These are phyloP conservation scores for Contarinia nasturtii DNA, from an alignment of 1,140 invertebrate genomes.

Conservation along the genomic window DNA sequence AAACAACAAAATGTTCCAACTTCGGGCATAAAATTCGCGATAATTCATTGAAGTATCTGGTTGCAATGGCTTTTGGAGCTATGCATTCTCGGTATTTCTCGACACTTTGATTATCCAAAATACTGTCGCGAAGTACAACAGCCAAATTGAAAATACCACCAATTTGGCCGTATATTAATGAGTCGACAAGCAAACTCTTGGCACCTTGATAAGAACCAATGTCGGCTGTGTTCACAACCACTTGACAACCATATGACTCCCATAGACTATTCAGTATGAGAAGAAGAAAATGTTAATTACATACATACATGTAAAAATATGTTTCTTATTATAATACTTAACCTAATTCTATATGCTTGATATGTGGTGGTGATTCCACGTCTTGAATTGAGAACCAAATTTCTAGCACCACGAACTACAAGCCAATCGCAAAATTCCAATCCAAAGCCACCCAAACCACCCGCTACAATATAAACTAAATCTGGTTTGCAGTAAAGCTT, in stretches of 20 bases:
- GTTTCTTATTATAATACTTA: conserved; percentile 1
- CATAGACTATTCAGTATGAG: conserved; percentile 28
- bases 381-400: conserved; percentile 62
- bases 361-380: conserved; percentile 61
- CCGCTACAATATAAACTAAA: conserved; percentile 34
- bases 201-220: conserved; percentile 39
- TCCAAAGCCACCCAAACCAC: conserved; percentile 80
- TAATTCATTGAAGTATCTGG: conserved; percentile 35
- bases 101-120: conserved; percentile 41
- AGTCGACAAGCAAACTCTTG: conserved; percentile 36
- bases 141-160: conserved; percentile 75
- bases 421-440: conserved; percentile 82
- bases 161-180: conserved; percentile 38
- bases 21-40: conserved; percentile 34
- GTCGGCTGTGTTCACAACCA: conserved; percentile 42
- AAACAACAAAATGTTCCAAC: conserved; percentile 50
- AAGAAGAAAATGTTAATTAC: background rate
- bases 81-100: conserved; percentile 33
- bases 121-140: conserved; percentile 39
- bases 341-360: conserved; percentile 43
- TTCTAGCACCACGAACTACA: conserved; percentile 53
- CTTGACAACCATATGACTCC: conserved; percentile 36
- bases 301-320: background rate
- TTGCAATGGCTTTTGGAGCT: conserved; percentile 38
- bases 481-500: conserved; percentile 27